These are phyloP conservation scores for Steatornis caripensis DNA, from an alignment of 2,113 vertebrate species.

Conservation along the genomic window DNA sequence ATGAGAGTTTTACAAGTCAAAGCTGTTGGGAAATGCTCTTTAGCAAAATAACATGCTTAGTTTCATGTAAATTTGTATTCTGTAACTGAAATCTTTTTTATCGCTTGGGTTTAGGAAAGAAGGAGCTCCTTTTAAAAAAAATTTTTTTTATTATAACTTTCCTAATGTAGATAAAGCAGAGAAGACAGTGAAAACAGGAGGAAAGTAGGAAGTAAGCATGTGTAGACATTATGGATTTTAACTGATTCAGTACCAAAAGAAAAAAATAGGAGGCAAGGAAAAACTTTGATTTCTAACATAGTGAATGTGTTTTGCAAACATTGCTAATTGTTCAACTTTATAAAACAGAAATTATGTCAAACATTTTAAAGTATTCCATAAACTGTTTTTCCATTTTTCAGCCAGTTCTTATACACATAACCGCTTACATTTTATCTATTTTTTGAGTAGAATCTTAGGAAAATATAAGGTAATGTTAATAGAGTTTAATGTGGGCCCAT, in stretches of 20 bases:
- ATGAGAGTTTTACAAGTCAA: neutral
- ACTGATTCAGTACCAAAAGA: neutral
- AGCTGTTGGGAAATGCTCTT: neutral
- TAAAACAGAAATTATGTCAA: neutral
- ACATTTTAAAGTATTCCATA: neutral
- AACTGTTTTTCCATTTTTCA: neutral
- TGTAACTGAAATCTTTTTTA: neutral
- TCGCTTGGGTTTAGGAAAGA: neutral
- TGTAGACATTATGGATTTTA: neutral
- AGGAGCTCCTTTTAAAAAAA: rapidly evolving
- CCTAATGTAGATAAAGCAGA: neutral
- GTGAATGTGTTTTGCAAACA: neutral
- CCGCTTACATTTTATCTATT: neutral
- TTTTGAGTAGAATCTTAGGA: neutral
- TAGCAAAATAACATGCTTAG: neutral
- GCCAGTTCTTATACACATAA: neutral
- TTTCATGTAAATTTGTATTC: neutral
- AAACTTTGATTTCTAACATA: neutral
- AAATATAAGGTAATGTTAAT: neutral
- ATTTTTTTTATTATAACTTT: neutral
- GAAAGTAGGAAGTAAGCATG: neutral
- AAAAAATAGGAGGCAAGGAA: neutral
- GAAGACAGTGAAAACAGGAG: neutral
- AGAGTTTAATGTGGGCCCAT: neutral
- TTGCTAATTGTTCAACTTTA: neutral